Conservation (phyloP, 2,113 vertebrate species). For the Dascyllus trimaculatus region DNA sequence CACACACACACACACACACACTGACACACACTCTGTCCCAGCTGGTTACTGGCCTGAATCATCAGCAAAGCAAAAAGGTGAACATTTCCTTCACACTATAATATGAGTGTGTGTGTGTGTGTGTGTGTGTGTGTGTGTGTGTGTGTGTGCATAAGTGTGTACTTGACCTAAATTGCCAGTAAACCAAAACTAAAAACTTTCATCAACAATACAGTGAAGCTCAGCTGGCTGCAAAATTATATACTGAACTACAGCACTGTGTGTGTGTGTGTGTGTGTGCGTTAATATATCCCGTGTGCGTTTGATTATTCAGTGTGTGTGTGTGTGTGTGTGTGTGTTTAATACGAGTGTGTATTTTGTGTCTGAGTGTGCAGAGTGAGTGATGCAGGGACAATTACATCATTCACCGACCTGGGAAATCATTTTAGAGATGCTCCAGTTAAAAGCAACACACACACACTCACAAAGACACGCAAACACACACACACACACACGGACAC, state of each 20-base stretch:
- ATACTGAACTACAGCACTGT: background rate
- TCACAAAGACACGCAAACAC: constrained; percentile 34
- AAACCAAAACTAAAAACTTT: constrained; percentile 51
- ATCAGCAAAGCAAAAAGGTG: constrained; percentile 41
- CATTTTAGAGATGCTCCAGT: constrained; percentile 78
- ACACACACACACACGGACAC: constrained; percentile 41
- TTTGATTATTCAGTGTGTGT: background rate
- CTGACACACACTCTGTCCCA: constrained; percentile 21
- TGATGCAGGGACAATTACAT: constrained; percentile 71
- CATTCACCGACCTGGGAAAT: constrained; percentile 75
- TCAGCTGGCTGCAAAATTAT: constrained; percentile 54
- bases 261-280: constrained; percentile 12
- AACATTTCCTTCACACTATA: constrained; percentile 30
- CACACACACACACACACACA: background rate
- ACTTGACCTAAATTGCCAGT: constrained; percentile 60
- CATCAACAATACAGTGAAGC: constrained; percentile 52
- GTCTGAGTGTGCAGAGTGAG: constrained; percentile 36
- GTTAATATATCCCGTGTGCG: background rate
- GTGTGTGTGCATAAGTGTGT: constrained; percentile 10
- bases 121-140: constrained; percentile 19
- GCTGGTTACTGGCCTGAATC: constrained; percentile 68
- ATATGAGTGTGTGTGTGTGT: constrained; percentile 20
- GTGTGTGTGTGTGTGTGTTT: constrained; percentile 24
- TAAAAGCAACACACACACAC: constrained; percentile 49
- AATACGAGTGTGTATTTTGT: background rate